phyloP scores from a whole-genome alignment of 1,140 invertebrate species.

The Bombus superbus region DNA sequence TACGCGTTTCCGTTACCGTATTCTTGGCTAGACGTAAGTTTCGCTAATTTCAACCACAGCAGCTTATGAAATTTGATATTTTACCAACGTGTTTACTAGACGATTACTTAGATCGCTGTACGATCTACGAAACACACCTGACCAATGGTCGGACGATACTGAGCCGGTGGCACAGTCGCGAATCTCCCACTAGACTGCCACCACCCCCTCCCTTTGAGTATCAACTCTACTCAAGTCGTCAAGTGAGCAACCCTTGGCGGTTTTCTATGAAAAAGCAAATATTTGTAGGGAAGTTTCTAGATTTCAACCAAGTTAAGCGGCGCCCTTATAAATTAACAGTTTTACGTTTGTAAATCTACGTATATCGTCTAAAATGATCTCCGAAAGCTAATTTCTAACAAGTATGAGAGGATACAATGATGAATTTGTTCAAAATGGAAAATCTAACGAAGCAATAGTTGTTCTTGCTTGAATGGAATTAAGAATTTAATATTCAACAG shows the following conservation, averaged over 20 bases:
- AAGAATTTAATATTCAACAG: no score
- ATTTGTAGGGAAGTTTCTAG: not conserved
- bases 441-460: no score
- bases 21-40: not conserved
- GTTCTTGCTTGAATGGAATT: no score
- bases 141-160: conserved; percentile 57
- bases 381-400: no score
- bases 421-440: no score
- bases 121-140: conserved; percentile 58
- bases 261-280: not conserved
- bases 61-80: not conserved
- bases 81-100: not conserved
- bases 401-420: no score
- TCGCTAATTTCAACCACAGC: not conserved
- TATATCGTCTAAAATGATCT: no score
- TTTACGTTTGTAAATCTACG: not conserved
- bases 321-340: not conserved
- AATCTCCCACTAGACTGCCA: conserved; percentile 34
- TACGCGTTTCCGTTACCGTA: not conserved
- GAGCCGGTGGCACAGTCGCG: conserved; percentile 47
- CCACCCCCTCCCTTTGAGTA: conserved; percentile 11
- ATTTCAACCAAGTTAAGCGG: no score
- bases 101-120: not conserved
- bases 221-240: not conserved
- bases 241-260: conserved; percentile 33